Evolutionary conservation across 2,888 invertebrate genomes (phyloP), one percentile per base, ranked within the genome.

Genomic region (Acanthacorydalis orientalis): DNA sequence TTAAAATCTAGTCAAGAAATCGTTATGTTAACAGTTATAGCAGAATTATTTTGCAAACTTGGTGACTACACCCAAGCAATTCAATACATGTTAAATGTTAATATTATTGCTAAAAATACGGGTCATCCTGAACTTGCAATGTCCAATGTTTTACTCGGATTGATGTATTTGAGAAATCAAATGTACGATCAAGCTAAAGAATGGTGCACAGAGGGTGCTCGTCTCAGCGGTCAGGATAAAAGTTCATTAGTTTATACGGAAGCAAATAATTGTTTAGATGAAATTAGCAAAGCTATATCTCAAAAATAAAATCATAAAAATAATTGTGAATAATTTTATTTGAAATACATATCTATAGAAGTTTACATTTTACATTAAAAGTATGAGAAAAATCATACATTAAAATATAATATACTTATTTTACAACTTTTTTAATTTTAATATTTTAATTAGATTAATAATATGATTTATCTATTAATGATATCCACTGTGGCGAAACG

Each of bases 401-500:
- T 12, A 37, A 37, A 37, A 37, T 37, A 37, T 4, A 35, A 7
- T 7, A n/a, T 37, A 37, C 12, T 37, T 37, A 37, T 23, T 43
- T 31, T 31, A 7, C 9, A 43, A n/a, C 23, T 41, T 23, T 1
- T 12, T 14, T n/a, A 44, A 44, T 44, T 32, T 33, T 33, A 32
- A 31, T 14, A 12, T 33, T 34, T 23, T 23, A 31, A 14, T 50
- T 45, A 52, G 34, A 50, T 48, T 38, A 11, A 32, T 43, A 42
- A 43, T 35, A 42, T 42, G 42, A 47, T 4, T 64, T 59, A 53
- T 75, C 73, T 16, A 68, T 64, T 11, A 76, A 57, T 14, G 73
- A 68, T 32, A 76, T 61, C 75, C 76, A 76, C 56, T 74, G 73
- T 31, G 75, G 75, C 1, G 72, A 73, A 8, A 74, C 73, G 31